These are phyloP conservation scores for Patiria miniata DNA, from an alignment of 35 echinoderm and acorn worm genomes.

Conservation along the genomic window DNA sequence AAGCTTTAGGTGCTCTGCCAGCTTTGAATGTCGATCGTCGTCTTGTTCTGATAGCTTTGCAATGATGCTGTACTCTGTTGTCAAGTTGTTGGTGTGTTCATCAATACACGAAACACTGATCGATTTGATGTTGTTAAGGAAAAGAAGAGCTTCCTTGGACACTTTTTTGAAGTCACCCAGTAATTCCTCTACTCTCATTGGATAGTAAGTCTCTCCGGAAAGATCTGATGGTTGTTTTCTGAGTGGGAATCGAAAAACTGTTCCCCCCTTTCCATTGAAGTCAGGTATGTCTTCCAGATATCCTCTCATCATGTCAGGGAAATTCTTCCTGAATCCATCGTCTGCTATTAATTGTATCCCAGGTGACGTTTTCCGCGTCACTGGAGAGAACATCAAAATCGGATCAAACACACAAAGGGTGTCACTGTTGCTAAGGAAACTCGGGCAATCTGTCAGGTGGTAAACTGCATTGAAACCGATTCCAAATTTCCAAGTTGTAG, in stretches of 20 bases:
- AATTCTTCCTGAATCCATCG: slow-evolving; percentile 5
- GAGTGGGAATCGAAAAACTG: slow-evolving; percentile 65
- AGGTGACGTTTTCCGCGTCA: slow-evolving; percentile 13
- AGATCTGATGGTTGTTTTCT: slow-evolving; percentile 12
- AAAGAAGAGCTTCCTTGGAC: slow-evolving; percentile 26
- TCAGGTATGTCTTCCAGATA: slow-evolving; percentile 35
- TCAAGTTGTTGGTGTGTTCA: not conserved
- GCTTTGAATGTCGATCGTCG: not conserved
- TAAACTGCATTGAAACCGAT: slow-evolving; percentile 90
- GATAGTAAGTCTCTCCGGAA: not conserved
- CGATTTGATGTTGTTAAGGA: slow-evolving; percentile 46
- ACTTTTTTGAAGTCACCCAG: slow-evolving; percentile 28
- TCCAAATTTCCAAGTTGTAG: slow-evolving; percentile 72
- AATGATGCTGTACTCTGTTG: slow-evolving; percentile 15
- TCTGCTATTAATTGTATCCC: slow-evolving; percentile 8
- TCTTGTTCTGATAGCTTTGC: slow-evolving; percentile 1
- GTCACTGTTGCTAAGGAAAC: slow-evolving; percentile 53
- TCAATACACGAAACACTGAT: slow-evolving; percentile 45
- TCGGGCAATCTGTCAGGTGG: slow-evolving; percentile 83
- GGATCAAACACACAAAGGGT: slow-evolving; percentile 76
- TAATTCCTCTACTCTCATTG: not conserved
- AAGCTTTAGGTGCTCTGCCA: not conserved
- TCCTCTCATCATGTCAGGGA: slow-evolving; percentile 45
- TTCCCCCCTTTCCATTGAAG: slow-evolving; percentile 15
- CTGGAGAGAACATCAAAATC: slow-evolving; percentile 25